A percentile compares a stretch with the other conserved stretches of the same genome.
Evolutionary conservation across 2,113 vertebrate genomes (phyloP).

Genomic region (Leptocoma aspasia): DNA sequence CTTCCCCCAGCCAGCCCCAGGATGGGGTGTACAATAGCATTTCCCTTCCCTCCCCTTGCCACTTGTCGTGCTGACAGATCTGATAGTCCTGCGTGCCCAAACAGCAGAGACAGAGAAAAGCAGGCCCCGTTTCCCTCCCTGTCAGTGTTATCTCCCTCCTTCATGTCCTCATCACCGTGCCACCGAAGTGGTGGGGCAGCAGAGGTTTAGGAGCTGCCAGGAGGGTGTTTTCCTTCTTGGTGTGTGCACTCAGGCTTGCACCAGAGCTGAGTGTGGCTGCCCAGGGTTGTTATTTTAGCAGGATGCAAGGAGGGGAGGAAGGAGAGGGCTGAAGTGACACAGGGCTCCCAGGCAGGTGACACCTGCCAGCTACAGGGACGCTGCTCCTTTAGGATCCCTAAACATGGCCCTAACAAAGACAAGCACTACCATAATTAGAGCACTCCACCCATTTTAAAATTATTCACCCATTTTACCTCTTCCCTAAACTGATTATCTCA

Average conservation of each 20-base stretch:
- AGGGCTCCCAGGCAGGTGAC: not conserved
- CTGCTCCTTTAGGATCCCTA: not conserved
- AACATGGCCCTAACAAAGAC: not conserved
- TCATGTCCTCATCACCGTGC: not conserved
- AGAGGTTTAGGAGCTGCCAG: not conserved
- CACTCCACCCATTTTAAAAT: not conserved
- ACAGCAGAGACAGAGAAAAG: not conserved
- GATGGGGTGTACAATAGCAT: not conserved
- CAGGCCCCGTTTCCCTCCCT: not conserved
- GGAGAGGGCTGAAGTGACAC: not conserved
- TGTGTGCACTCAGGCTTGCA: not conserved
- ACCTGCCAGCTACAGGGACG: not conserved
- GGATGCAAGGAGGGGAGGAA: not conserved
- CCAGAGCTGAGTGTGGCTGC: not conserved
- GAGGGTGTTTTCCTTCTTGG: not conserved
- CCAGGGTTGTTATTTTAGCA: not conserved
- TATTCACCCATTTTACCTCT: not conserved
- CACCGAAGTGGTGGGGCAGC: not conserved
- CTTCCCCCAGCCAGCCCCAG: not conserved
- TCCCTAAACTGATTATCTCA: not conserved
- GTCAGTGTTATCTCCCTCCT: not conserved
- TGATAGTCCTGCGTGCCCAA: slow-evolving; percentile 7
- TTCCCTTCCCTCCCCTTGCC: not conserved
- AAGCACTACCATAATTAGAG: not conserved
- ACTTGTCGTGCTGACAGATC: slow-evolving; percentile 37